Evolutionary conservation across 2,888 invertebrate species (phyloP).

Genomic region (Drosophila setosimentum): DNA sequence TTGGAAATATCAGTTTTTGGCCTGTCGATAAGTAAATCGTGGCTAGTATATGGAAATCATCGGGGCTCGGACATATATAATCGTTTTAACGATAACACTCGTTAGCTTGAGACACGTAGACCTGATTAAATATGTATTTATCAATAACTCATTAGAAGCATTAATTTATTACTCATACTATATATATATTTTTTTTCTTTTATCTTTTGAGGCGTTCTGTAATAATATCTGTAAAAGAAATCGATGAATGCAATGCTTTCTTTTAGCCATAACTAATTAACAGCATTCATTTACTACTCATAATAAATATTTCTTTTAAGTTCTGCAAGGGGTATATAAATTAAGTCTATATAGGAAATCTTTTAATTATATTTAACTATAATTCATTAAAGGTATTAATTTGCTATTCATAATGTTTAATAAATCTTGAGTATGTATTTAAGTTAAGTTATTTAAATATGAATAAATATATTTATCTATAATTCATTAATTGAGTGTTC

Average conservation of each 20-base stretch:
- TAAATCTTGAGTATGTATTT: neutral
- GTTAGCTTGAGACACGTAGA: neutral
- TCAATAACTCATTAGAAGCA: neutral
- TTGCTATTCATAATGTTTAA: neutral
- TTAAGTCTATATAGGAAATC: neutral
- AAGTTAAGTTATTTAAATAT: neutral
- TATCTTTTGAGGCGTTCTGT: neutral
- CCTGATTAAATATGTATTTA: neutral
- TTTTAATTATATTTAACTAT: neutral
- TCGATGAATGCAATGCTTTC: neutral
- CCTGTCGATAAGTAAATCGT: conserved; percentile 57
- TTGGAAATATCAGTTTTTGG: conserved; percentile 1
- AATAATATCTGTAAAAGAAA: neutral
- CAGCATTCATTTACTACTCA: neutral
- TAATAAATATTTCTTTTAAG: neutral
- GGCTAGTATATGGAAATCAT: conserved; percentile 55
- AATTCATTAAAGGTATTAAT: neutral
- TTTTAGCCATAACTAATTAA: neutral
- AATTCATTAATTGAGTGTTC: no score
- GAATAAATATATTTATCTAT: no score
- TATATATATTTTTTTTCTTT: no score
- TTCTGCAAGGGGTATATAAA: neutral
- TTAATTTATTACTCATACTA: neutral
- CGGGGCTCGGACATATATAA: conserved; percentile 58
- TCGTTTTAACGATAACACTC: conserved; percentile 17